Evolutionary conservation across 2,113 vertebrate species (phyloP).

Genomic region (Paedocypris sp.): DNA sequence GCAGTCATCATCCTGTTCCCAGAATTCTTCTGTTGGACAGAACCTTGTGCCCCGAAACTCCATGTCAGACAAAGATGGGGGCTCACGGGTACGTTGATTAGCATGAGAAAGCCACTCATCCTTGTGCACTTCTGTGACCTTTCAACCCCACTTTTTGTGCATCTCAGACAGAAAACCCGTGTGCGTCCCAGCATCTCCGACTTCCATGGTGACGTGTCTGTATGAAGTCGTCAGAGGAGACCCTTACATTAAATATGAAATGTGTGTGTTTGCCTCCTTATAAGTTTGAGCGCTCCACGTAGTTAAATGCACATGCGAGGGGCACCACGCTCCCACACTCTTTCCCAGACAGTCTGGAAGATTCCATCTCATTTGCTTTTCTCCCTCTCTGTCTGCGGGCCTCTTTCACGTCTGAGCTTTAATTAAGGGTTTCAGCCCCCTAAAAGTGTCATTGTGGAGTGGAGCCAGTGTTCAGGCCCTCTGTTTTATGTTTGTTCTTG

Average conservation of each 20-base stretch:
- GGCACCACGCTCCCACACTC: slow-evolving; percentile 61
- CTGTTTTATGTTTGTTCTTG: slow-evolving; percentile 26
- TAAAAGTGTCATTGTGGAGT: slow-evolving; percentile 44
- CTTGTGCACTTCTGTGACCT: slow-evolving; percentile 77
- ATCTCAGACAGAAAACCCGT: slow-evolving; percentile 71
- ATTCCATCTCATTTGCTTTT: slow-evolving; percentile 54
- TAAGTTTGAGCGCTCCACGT: too few species aligned
- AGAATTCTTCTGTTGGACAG: background rate
- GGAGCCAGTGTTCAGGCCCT: slow-evolving; percentile 23
- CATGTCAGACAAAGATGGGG: background rate
- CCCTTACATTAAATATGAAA: background rate
- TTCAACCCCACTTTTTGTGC: slow-evolving; percentile 63
- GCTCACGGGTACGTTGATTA: slow-evolving; percentile 52
- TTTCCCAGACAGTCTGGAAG: slow-evolving; percentile 57
- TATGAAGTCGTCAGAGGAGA: background rate
- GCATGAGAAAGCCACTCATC: slow-evolving; percentile 71
- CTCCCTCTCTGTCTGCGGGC: slow-evolving; percentile 48
- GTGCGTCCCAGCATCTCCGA: slow-evolving; percentile 37
- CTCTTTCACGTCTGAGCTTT: slow-evolving; percentile 58
- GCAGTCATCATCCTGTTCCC: slow-evolving; percentile 7
- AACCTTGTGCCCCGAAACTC: background rate
- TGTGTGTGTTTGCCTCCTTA: background rate
- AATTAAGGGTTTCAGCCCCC: slow-evolving; percentile 58
- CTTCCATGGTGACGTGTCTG: background rate
- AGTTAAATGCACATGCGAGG: slow-evolving; percentile 30